Evolutionary conservation across 2,797 vertebrate species (phyloP).

Genomic region (Chaenodraco wilsoni): DNA sequence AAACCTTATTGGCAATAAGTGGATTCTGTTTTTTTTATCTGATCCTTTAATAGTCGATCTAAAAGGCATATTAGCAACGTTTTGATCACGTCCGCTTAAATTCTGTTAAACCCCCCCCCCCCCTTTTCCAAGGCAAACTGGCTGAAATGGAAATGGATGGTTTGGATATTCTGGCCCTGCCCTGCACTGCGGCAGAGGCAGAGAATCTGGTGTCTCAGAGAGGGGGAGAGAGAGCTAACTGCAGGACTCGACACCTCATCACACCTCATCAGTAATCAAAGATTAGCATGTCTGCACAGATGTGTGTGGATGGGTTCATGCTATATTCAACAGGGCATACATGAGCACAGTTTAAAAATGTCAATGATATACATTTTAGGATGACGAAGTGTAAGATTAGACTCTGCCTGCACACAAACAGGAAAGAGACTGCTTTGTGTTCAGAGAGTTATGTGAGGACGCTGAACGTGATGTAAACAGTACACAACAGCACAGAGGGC

Average conservation of each 20-base stretch:
- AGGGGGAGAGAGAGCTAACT: conserved; percentile 50
- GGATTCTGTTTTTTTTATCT: no score
- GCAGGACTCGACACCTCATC: conserved; percentile 73
- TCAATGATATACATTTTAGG: no score
- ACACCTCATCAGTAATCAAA: conserved; percentile 75
- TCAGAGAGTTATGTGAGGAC: conserved; percentile 38
- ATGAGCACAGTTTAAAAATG: background rate
- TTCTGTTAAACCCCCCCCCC: background rate
- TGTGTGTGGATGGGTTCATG: conserved; percentile 6
- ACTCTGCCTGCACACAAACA: conserved; percentile 9
- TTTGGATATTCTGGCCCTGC: conserved; percentile 75
- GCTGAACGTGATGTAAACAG: conserved; percentile 44
- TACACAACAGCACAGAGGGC: conserved; percentile 57
- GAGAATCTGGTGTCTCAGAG: conserved; percentile 60
- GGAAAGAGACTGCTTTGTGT: conserved; percentile 32
- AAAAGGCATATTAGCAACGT: background rate
- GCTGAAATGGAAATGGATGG: conserved; percentile 67
- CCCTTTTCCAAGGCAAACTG: conserved; percentile 42
- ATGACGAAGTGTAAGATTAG: conserved; percentile 1
- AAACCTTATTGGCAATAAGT: no score
- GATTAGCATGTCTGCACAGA: conserved; percentile 62
- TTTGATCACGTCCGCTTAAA: conserved; percentile 33
- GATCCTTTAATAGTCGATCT: background rate
- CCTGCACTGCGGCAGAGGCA: conserved; percentile 84
- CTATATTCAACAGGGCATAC: background rate